These are phyloP conservation scores for Ormyrus labotus DNA, from an alignment of 2,888 invertebrate genomes.

Conservation along the genomic window DNA sequence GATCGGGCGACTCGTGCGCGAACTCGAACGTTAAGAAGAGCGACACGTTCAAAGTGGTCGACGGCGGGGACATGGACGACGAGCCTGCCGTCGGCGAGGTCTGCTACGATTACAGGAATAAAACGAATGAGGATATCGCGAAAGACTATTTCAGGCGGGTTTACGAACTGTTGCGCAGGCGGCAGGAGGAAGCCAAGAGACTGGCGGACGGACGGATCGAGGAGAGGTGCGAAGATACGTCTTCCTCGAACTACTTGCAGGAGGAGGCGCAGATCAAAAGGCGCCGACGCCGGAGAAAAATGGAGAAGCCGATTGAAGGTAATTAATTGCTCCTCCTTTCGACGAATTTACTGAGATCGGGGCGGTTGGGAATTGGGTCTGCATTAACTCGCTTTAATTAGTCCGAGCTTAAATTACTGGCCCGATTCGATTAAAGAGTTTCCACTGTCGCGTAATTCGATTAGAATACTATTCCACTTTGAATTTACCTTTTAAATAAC, in stretches of 20 bases:
- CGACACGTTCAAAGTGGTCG: constrained; percentile 69
- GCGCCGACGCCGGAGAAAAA: constrained; percentile 63
- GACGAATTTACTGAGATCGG: neutral
- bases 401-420: neutral
- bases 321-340: constrained; percentile 29
- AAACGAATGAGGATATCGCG: constrained; percentile 67
- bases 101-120: constrained; percentile 57
- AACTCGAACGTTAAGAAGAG: constrained; percentile 71
- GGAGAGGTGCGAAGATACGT: constrained; percentile 64
- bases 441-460: too few species aligned
- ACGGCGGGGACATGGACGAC: constrained; percentile 60
- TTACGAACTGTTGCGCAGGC: constrained; percentile 69
- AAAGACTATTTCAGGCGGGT: constrained; percentile 71
- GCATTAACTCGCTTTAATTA: neutral
- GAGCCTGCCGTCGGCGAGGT: constrained; percentile 1
- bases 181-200: constrained; percentile 62
- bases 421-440: too few species aligned
- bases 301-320: constrained; percentile 57
- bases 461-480: too few species aligned
- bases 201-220: constrained; percentile 56
- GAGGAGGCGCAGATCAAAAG: constrained; percentile 61
- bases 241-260: constrained; percentile 65
- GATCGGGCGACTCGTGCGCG: constrained; percentile 53
- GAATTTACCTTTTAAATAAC: too few species aligned
- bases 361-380: neutral